Conservation (phyloP, 1,140 invertebrate species). For the Lutraria rhynchaena region DNA sequence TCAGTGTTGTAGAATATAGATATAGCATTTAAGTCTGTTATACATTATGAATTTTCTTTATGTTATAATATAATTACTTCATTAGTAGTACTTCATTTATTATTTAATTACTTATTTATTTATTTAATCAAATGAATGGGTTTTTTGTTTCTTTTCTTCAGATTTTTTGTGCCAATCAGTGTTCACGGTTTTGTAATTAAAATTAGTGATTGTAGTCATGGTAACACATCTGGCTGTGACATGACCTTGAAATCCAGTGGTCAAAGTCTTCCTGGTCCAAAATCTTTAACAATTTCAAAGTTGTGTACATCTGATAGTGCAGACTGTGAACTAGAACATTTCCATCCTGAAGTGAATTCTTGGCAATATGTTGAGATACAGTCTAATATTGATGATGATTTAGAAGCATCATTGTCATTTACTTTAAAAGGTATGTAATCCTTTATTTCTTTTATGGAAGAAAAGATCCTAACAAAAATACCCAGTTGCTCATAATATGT, state of each 20-base stretch:
- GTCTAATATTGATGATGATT: constrained; percentile 9
- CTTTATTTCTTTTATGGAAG: too few species aligned
- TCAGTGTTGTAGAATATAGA: too few species aligned
- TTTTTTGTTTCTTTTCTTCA: constrained; percentile 2
- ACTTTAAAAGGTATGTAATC: constrained; percentile 27
- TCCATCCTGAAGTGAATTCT: constrained; percentile 6
- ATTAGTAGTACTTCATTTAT: too few species aligned
- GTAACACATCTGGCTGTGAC: constrained; percentile 37
- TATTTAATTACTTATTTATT: too few species aligned
- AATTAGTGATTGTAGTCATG: constrained; percentile 15
- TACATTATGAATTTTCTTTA: too few species aligned
- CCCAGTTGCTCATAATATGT: too few species aligned
- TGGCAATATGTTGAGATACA: constrained; percentile 40
- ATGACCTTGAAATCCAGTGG: constrained; percentile 24
- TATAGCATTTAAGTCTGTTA: too few species aligned
- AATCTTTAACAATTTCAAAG: not conserved
- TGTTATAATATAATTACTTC: too few species aligned
- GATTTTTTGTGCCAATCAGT: constrained; percentile 36
- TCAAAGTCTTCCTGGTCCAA: constrained; percentile 14
- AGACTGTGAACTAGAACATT: constrained; percentile 19
- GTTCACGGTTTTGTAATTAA: not conserved
- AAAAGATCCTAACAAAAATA: too few species aligned
- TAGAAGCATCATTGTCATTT: not conserved
- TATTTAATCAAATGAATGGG: too few species aligned
- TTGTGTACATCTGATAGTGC: not conserved